Evolutionary conservation across 1,140 invertebrate genomes (phyloP), one percentile per base, ranked within the genome.

Genomic region (Sitophilus oryzae): DNA sequence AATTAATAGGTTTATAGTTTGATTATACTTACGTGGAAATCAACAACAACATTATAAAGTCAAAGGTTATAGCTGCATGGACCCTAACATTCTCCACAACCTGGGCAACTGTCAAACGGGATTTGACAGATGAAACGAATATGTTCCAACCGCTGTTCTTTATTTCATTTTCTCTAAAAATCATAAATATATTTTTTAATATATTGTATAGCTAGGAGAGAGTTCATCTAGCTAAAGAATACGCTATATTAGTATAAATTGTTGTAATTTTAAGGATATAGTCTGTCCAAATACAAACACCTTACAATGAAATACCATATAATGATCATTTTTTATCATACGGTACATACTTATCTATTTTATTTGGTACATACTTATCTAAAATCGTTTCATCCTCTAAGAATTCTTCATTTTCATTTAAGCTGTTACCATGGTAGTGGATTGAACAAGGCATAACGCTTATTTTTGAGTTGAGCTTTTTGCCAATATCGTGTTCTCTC

Each of bases 1-100:
- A n/a, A n/a, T n/a, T n/a, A n/a, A n/a, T n/a, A n/a, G n/a, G n/a
- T n/a, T n/a, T n/a, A n/a, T n/a, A n/a, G n/a, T n/a, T n/a, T n/a
- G n/a, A n/a, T 30, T 6, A 40, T 55, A 68, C 73, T 74, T 71
- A 85, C 76, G 82, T 83, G 15, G 86, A 85, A 1, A 85, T 77
- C 11, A 85, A 65, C 0, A 86, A 68, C 2, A 88, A 72, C 64
- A 83, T 76, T 21, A 86, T 59, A 71, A 82, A 89, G 72, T 89
- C 86, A 71, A 89, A 89, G 0, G 84, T 87, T 14, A 89, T 71
- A 1, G 74, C 65, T 5, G 84, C 83, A 66, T 82, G 80, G n/a
- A 74, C 66, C 55, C 77, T 74, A 0, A 89, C 82, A 54, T 76
- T 75, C 58, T 83, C 76, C 0, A 88, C 78, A 2, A 88, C 81